A percentile compares a stretch with the other conserved stretches of the same genome.
Evolutionary conservation across 2,888 invertebrate genomes (phyloP).

Genomic region (Syrista parreyssii): DNA sequence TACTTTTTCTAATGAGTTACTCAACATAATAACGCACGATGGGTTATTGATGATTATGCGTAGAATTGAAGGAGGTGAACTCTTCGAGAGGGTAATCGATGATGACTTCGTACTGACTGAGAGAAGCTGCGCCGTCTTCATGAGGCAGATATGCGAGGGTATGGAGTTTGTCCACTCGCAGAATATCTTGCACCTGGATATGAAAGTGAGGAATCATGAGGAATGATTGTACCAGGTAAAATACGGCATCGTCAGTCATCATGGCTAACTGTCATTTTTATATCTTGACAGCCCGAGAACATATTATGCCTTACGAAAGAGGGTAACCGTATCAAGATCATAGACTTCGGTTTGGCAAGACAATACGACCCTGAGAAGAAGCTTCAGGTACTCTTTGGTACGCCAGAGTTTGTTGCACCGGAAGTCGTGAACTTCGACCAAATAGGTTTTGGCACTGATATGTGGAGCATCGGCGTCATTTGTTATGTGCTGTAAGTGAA

Average conservation of each 20-base stretch:
- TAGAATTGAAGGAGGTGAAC: slow-evolving; percentile 97
- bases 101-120: slow-evolving; percentile 98
- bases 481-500: slow-evolving; percentile 96
- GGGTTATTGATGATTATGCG: slow-evolving; percentile 54
- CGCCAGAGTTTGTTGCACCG: slow-evolving; percentile 98
- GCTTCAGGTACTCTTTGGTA: slow-evolving; percentile 94
- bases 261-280: not conserved
- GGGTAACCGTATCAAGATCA: slow-evolving; percentile 98
- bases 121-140: slow-evolving; percentile 94
- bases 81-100: slow-evolving; percentile 98
- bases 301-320: slow-evolving; percentile 95
- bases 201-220: slow-evolving; percentile 79
- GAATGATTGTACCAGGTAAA: not conserved
- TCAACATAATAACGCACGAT: not conserved
- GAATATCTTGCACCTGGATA: slow-evolving; percentile 94
- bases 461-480: slow-evolving; percentile 99
- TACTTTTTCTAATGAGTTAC: not conserved
- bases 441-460: slow-evolving; percentile 95
- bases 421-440: slow-evolving; percentile 99
- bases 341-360: slow-evolving; percentile 97
- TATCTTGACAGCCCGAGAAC: slow-evolving; percentile 87
- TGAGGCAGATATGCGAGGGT: slow-evolving; percentile 98
- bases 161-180: slow-evolving; percentile 97
- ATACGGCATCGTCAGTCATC: not conserved
- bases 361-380: slow-evolving; percentile 93